Conservation (phyloP, 2,888 invertebrate genomes). For the Apodemia mormo region DNA sequence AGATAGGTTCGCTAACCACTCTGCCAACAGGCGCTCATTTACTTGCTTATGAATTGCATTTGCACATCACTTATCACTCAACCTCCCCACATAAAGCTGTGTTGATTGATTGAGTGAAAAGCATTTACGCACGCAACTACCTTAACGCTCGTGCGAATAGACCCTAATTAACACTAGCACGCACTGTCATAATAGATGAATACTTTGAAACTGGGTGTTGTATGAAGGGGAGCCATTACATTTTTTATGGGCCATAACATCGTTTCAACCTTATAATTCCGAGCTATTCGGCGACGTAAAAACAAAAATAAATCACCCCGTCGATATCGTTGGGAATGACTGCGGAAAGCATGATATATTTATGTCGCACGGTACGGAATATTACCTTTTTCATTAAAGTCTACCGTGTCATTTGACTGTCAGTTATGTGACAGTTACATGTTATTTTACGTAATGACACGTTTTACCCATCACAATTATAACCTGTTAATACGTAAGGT, state of each 20-base stretch:
- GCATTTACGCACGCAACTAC: neutral
- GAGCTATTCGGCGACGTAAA: constrained; percentile 54
- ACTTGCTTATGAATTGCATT: neutral
- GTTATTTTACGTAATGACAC: neutral
- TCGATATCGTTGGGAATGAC: constrained; percentile 34
- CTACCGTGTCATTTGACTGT: constrained; percentile 13
- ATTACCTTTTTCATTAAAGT: constrained; percentile 12
- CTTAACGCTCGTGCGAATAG: neutral
- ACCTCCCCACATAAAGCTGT: neutral
- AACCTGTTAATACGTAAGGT: neutral
- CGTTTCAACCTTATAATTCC: constrained; percentile 59
- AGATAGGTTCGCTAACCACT: too few species aligned
- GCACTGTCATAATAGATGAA: constrained; percentile 29
- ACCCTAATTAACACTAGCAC: constrained; percentile 29
- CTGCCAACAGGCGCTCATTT: neutral
- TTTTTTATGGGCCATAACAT: constrained; percentile 60
- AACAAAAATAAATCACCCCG: constrained; percentile 60
- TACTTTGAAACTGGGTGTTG: constrained; percentile 30
- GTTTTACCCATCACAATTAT: constrained; percentile 9
- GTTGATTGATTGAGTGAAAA: constrained; percentile 11
- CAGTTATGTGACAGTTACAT: neutral
- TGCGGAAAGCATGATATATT: constrained; percentile 27
- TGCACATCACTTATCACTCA: neutral
- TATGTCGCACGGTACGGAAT: constrained; percentile 1
- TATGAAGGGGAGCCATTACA: constrained; percentile 50